A percentile compares a stretch with the other conserved stretches of the same genome.
Conservation (phyloP, 2,888 invertebrate species). For the Stegophylla sp. region DNA sequence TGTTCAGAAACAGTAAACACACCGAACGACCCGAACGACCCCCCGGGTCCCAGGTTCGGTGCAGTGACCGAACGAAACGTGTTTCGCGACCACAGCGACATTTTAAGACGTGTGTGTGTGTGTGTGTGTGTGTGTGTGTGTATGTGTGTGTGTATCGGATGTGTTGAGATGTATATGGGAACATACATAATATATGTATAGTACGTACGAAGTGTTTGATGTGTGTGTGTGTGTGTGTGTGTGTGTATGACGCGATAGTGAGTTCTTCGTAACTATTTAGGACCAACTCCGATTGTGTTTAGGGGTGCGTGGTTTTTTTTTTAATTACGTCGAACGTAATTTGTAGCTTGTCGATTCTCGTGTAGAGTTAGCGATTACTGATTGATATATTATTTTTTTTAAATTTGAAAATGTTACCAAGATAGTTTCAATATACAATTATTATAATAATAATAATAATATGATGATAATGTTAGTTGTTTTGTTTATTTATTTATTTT, state of each 20-base stretch:
- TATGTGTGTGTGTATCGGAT: background rate
- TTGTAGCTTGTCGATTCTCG: slow-evolving; percentile 8
- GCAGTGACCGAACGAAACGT: no score
- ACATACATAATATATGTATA: background rate
- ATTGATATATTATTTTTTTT: background rate
- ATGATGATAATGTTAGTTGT: background rate
- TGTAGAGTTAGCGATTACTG: background rate
- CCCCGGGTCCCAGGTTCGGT: background rate
- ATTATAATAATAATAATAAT: no score
- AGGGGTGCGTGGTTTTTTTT: slow-evolving; percentile 21
- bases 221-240: background rate
- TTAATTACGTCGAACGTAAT: background rate
- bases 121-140: background rate
- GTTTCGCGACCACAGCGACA: no score
- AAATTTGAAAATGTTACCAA: slow-evolving; percentile 33
- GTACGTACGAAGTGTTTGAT: background rate
- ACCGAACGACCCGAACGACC: background rate
- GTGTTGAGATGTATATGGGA: background rate
- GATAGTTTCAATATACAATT: background rate
- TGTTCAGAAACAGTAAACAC: background rate
- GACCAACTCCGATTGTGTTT: slow-evolving; percentile 27
- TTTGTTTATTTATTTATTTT: slow-evolving; percentile 19
- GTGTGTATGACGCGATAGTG: background rate
- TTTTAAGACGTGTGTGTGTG: background rate
- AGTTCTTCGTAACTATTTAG: slow-evolving; percentile 1